Percentiles rank a stretch among this genome's conserved stretches.
phyloP scores from a whole-genome alignment of 1,140 invertebrate genomes.

The Calliphora vicina region DNA sequence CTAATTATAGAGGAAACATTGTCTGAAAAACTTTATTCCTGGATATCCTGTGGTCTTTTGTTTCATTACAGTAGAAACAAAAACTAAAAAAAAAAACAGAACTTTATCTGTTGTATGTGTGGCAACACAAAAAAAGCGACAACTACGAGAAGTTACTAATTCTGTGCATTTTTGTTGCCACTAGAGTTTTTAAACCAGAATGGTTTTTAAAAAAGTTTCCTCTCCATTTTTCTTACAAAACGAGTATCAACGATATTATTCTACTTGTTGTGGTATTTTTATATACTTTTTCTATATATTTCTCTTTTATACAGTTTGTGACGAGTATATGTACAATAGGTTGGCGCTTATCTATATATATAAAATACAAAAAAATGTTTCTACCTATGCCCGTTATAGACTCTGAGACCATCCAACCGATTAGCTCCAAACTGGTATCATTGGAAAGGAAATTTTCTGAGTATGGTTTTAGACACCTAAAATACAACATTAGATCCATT shows the following conservation, averaged over 20 bases:
- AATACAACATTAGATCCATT: too few species aligned
- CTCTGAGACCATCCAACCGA: too few species aligned
- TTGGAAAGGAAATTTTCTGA: too few species aligned
- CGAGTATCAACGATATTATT: not conserved
- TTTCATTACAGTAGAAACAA: not conserved
- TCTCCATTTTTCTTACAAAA: not conserved
- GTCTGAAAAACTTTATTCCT: conserved; percentile 2
- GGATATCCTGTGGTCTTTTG: conserved; percentile 12
- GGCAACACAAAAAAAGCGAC: not conserved
- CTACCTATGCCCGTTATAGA: too few species aligned
- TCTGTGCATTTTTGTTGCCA: not conserved
- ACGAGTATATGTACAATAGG: too few species aligned
- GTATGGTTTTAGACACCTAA: too few species aligned
- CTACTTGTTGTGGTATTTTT: not conserved
- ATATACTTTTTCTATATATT: not conserved
- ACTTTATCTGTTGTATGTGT: not conserved
- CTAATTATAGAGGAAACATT: conserved; percentile 1
- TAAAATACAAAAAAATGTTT: too few species aligned
- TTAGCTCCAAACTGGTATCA: too few species aligned
- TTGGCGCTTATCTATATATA: too few species aligned
- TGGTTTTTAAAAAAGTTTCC: not conserved
- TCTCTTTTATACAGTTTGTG: not conserved
- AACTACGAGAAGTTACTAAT: not conserved
- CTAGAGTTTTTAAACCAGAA: not conserved
- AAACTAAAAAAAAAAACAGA: not conserved